These are phyloP conservation scores for Sterrhoptilus dennistouni DNA, from an alignment of 2,113 vertebrate genomes.

Conservation along the genomic window DNA sequence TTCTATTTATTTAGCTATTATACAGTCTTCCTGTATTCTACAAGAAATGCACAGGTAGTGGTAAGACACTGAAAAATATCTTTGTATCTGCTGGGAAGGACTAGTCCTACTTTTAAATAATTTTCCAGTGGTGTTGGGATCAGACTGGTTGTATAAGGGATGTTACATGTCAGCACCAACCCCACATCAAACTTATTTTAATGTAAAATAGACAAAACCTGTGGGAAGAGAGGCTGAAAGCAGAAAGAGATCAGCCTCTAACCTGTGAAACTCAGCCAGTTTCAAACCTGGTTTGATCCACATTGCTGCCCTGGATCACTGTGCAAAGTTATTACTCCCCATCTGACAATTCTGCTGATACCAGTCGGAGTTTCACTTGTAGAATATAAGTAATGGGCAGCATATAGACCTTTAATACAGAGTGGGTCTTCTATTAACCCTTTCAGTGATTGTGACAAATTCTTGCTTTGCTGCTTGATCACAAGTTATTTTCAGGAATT, in stretches of 20 bases:
- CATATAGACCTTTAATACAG: neutral
- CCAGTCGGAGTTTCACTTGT: neutral
- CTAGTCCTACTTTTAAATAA: neutral
- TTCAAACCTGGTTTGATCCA: neutral
- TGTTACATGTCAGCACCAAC: neutral
- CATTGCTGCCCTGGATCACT: neutral
- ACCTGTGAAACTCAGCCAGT: neutral
- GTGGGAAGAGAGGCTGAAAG: neutral
- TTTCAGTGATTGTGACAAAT: neutral
- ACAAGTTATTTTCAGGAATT: neutral
- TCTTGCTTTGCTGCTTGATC: neutral
- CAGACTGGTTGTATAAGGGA: neutral
- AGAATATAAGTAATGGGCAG: neutral
- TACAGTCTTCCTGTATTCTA: neutral
- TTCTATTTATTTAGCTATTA: neutral
- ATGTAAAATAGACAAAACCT: neutral
- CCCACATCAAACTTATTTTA: neutral
- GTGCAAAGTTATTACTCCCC: neutral
- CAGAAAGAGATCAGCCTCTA: neutral
- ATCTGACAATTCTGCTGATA: neutral
- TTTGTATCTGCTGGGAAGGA: neutral
- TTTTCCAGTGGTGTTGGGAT: neutral
- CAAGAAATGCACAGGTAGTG: neutral
- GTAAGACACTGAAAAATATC: neutral
- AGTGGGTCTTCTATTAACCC: neutral